Evolutionary conservation across 2,797 vertebrate genomes (phyloP).

Genomic region (Fringilla coelebs): DNA sequence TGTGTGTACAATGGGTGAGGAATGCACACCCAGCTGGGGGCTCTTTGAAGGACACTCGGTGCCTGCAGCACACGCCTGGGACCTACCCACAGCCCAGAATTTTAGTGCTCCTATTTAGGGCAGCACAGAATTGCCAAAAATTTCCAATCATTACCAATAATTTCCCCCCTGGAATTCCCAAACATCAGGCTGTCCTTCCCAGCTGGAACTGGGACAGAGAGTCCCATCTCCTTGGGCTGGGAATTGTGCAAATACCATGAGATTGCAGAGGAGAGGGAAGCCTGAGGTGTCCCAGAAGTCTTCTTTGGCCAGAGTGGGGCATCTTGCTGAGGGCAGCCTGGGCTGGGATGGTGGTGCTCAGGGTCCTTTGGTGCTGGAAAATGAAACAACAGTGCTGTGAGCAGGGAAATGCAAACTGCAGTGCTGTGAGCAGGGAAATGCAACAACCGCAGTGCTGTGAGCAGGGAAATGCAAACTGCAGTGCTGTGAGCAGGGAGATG

Average conservation of each 20-base stretch:
- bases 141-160: background rate
- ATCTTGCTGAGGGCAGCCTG: background rate
- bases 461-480: background rate
- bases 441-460: too few species aligned
- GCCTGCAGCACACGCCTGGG: background rate
- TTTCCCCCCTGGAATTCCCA: background rate
- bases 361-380: background rate
- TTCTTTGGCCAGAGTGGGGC: background rate
- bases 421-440: too few species aligned
- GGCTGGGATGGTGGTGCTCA: background rate
- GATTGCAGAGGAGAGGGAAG: background rate
- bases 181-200: background rate
- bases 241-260: background rate
- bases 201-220: fast-evolving
- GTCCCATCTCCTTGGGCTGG: fast-evolving
- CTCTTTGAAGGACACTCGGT: background rate
- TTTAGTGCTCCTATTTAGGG: background rate
- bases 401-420: too few species aligned
- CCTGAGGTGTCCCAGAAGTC: background rate
- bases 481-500: background rate
- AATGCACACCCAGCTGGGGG: constrained; percentile 1
- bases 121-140: background rate
- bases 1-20: background rate
- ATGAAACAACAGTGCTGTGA: background rate
- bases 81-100: background rate